Evolutionary conservation across 2,113 vertebrate genomes (phyloP).

Genomic region (human (Homo sapiens)): DNA sequence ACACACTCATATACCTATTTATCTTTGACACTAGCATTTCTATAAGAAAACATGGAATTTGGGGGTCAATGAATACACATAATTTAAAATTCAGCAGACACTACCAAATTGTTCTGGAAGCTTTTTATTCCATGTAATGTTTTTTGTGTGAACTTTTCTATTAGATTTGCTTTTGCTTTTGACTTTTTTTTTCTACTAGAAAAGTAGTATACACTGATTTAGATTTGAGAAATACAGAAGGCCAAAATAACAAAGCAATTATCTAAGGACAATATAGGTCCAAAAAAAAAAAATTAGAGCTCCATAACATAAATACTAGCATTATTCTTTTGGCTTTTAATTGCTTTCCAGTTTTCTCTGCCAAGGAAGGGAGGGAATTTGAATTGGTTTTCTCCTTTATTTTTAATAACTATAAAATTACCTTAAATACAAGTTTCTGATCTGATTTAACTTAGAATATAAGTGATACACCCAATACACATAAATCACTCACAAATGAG

Average conservation of each 20-base stretch:
- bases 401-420: neutral
- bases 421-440: neutral
- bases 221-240: conserved; percentile 27
- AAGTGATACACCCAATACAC: neutral
- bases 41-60: conserved; percentile 7
- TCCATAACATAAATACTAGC: neutral
- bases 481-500: neutral
- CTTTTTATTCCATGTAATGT: neutral
- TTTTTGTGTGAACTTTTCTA: neutral
- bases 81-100: conserved; percentile 22
- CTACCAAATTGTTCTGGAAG: neutral
- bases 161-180: neutral
- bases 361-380: neutral
- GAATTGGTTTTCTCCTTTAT: neutral
- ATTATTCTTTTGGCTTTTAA: neutral
- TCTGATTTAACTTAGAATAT: neutral
- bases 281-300: neutral
- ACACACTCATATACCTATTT: neutral
- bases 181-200: neutral
- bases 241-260: neutral
- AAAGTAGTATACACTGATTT: neutral
- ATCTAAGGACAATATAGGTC: too few relatives aligned
- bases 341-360: neutral
- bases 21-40: neutral
- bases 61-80: neutral